Percentiles rank a stretch among this genome's conserved stretches.
These are phyloP conservation scores for Numida meleagris DNA, from an alignment of 2,113 vertebrate genomes.

Conservation along the genomic window DNA sequence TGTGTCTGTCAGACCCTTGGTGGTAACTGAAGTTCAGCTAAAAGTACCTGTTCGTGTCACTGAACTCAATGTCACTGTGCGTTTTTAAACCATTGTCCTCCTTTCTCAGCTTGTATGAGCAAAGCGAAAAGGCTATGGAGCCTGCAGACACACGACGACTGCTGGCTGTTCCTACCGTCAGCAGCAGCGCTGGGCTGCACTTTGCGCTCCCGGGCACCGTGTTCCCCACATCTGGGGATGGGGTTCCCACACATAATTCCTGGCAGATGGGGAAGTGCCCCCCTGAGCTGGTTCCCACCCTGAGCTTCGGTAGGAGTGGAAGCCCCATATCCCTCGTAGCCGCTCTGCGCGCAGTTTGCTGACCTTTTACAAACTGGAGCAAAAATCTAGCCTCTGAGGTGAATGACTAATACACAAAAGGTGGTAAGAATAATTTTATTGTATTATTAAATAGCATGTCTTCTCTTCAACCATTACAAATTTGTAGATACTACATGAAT, in stretches of 20 bases:
- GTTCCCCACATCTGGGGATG: background rate
- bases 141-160: background rate
- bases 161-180: background rate
- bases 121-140: background rate
- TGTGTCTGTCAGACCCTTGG: background rate
- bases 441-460: constrained; percentile 88
- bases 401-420: constrained; percentile 63
- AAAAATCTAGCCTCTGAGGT: background rate
- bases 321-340: background rate
- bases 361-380: background rate
- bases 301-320: background rate
- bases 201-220: background rate
- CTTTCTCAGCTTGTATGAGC: background rate
- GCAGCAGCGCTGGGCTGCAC: background rate
- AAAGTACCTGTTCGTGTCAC: background rate
- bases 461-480: constrained; percentile 85
- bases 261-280: background rate
- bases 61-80: too few species aligned
- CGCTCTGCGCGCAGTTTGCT: background rate
- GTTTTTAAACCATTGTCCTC: background rate
- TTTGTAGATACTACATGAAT: constrained; percentile 83
- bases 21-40: background rate
- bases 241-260: background rate
- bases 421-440: constrained; percentile 93
- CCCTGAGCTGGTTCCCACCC: background rate